Percentiles rank a stretch among this genome's conserved stretches.
phyloP scores from a whole-genome alignment of 2,797 vertebrate genomes.

The Silurus aristotelis region DNA sequence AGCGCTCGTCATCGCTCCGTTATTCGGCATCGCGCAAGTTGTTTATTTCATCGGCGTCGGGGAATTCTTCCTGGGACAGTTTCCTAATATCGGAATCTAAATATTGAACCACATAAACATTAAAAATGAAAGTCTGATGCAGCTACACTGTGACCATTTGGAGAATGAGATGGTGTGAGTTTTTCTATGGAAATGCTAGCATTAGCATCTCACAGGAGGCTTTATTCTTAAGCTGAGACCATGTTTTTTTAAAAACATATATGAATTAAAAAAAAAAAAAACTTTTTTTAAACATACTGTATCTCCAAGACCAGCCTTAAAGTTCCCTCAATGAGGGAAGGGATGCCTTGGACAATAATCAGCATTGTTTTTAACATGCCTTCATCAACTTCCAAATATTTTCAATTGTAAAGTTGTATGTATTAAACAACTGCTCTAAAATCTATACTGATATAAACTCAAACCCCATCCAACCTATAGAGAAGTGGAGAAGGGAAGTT shows the following conservation, averaged over 20 bases:
- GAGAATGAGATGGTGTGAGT: constrained; percentile 1
- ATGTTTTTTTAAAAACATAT: constrained; percentile 27
- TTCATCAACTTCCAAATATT: background rate
- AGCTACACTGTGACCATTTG: constrained; percentile 53
- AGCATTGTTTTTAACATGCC: background rate
- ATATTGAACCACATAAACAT: constrained; percentile 55
- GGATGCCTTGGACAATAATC: background rate
- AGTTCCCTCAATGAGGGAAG: constrained; percentile 60
- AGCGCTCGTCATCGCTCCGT: constrained; percentile 82
- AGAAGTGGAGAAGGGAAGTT: background rate
- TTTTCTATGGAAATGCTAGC: constrained; percentile 39
- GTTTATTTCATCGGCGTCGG: constrained; percentile 82
- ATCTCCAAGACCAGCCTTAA: constrained; percentile 26
- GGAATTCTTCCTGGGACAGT: constrained; percentile 79
- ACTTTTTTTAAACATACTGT: background rate
- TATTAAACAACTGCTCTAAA: background rate
- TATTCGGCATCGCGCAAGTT: constrained; percentile 85
- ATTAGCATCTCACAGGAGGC: constrained; percentile 43
- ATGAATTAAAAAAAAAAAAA: background rate
- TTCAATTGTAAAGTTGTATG: background rate
- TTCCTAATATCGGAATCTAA: constrained; percentile 69
- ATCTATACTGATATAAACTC: background rate
- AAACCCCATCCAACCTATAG: background rate
- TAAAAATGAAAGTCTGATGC: constrained; percentile 59
- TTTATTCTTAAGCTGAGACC: constrained; percentile 50